Percentiles rank a stretch among this genome's conserved stretches.
phyloP scores from a whole-genome alignment of 2,888 invertebrate species.

The Ophion ventricosus region DNA sequence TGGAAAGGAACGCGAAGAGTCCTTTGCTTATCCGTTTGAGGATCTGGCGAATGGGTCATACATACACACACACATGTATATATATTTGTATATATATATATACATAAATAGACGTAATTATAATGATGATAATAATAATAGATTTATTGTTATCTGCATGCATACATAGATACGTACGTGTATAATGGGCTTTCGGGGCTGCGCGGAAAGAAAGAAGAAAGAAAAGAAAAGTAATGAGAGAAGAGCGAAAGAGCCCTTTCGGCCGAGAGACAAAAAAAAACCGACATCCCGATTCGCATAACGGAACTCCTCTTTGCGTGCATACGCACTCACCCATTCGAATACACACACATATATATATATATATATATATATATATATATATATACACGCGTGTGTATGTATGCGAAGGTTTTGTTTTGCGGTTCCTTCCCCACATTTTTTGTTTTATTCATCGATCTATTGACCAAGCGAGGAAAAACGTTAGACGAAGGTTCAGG shows the following conservation, averaged over 20 bases:
- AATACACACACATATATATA: neutral
- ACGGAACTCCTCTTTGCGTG: slow-evolving; percentile 55
- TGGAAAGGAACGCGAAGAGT: slow-evolving; percentile 23
- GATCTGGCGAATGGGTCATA: slow-evolving; percentile 33
- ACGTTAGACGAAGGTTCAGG: slow-evolving; percentile 59
- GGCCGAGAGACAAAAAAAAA: slow-evolving; percentile 35
- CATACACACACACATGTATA: neutral
- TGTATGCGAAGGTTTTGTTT: slow-evolving; percentile 43
- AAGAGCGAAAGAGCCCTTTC: slow-evolving; percentile 36
- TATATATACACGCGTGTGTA: neutral
- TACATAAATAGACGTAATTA: neutral
- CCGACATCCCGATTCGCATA: slow-evolving; percentile 58
- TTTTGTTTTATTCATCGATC: slow-evolving; percentile 57
- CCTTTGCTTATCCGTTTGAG: slow-evolving; percentile 41
- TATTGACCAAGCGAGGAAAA: slow-evolving; percentile 40
- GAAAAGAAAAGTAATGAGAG: slow-evolving; percentile 39
- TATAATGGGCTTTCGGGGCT: slow-evolving; percentile 32
- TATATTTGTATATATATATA: no score
- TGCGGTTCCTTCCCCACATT: slow-evolving; percentile 38
- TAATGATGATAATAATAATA: slow-evolving; percentile 19
- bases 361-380: neutral
- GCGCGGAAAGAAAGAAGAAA: slow-evolving; percentile 25
- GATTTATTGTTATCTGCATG: slow-evolving; percentile 24
- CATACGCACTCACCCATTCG: slow-evolving; percentile 3
- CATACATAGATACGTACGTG: neutral